phyloP scores from a whole-genome alignment of 2,113 vertebrate genomes.

The Ariopsis seemanni region DNA sequence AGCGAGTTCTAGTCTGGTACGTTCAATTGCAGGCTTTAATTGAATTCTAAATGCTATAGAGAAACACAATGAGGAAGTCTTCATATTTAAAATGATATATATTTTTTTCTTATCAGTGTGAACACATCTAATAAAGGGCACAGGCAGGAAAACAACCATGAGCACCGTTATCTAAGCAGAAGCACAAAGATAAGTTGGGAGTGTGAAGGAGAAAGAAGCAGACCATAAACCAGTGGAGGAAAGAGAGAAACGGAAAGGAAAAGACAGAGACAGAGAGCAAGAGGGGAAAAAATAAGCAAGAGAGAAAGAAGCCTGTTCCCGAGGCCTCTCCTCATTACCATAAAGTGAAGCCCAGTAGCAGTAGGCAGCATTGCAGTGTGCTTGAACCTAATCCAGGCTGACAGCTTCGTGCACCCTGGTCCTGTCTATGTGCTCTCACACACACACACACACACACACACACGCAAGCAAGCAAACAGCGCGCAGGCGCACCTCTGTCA shows the following conservation, averaged over 20 bases:
- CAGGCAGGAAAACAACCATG: conserved; percentile 15
- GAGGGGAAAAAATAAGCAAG: neutral
- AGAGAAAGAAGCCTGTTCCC: conserved; percentile 42
- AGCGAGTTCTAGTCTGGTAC: neutral
- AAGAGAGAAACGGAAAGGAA: conserved; percentile 1
- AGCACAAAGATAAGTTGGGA: conserved; percentile 10
- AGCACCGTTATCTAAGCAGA: conserved; percentile 27
- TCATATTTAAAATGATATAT: neutral
- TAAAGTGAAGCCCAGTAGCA: conserved; percentile 57
- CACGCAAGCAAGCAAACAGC: neutral
- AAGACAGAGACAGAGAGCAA: conserved; percentile 8
- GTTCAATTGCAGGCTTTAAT: neutral
- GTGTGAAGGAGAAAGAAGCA: neutral
- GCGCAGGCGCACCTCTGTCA: conserved; percentile 56
- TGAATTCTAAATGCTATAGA: neutral
- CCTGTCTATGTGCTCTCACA: conserved; percentile 50
- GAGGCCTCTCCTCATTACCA: conserved; percentile 57
- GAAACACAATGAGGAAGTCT: neutral
- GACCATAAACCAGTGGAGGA: conserved; percentile 11
- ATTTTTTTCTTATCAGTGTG: conserved; percentile 16
- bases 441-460: conserved; percentile 29
- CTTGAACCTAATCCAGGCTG: conserved; percentile 75
- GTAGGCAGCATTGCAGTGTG: conserved; percentile 67
- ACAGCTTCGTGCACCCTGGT: conserved; percentile 72
- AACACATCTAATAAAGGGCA: conserved; percentile 4